Percentiles rank a stretch among this genome's conserved stretches.
These are phyloP conservation scores for Plebejus argus DNA, from an alignment of 2,888 invertebrate genomes.

Conservation along the genomic window DNA sequence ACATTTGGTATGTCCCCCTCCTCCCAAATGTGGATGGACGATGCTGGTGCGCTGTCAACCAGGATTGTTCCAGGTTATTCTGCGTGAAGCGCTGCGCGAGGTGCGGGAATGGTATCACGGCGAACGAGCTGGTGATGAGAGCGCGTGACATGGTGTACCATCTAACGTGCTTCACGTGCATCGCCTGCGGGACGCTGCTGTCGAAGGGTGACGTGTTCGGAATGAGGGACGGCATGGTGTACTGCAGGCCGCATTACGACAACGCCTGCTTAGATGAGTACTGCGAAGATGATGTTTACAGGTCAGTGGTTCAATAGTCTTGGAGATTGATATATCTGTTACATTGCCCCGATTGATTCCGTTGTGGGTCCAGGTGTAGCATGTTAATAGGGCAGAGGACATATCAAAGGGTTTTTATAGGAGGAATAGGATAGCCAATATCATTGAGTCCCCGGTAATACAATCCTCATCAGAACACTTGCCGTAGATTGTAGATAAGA, in stretches of 20 bases:
- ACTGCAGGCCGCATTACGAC: slow-evolving; percentile 83
- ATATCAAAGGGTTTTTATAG: no score
- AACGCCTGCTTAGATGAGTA: slow-evolving; percentile 82
- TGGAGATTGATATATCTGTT: not conserved
- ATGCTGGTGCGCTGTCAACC: no score
- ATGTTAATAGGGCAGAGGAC: no score
- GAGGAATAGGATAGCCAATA: no score
- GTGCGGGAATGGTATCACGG: slow-evolving; percentile 91
- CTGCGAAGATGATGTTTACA: slow-evolving; percentile 81
- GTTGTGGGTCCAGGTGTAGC: no score
- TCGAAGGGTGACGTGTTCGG: slow-evolving; percentile 96
- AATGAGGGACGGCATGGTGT: slow-evolving; percentile 90
- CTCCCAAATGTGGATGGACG: no score
- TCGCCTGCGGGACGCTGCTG: slow-evolving; percentile 89
- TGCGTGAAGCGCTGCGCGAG: slow-evolving; percentile 92
- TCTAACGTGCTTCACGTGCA: slow-evolving; percentile 93
- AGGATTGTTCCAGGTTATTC: slow-evolving; percentile 86
- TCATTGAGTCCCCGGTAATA: no score
- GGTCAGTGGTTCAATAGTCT: slow-evolving; percentile 48
- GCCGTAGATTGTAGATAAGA: no score
- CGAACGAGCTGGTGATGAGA: slow-evolving; percentile 95
- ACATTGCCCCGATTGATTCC: no score
- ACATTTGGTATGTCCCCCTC: no score
- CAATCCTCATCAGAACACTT: no score
- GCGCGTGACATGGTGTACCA: slow-evolving; percentile 94